A percentile compares a stretch with the other conserved stretches of the same genome.
These are phyloP conservation scores for Standfussiana lucernea DNA, from an alignment of 2,888 invertebrate species.

Conservation along the genomic window DNA sequence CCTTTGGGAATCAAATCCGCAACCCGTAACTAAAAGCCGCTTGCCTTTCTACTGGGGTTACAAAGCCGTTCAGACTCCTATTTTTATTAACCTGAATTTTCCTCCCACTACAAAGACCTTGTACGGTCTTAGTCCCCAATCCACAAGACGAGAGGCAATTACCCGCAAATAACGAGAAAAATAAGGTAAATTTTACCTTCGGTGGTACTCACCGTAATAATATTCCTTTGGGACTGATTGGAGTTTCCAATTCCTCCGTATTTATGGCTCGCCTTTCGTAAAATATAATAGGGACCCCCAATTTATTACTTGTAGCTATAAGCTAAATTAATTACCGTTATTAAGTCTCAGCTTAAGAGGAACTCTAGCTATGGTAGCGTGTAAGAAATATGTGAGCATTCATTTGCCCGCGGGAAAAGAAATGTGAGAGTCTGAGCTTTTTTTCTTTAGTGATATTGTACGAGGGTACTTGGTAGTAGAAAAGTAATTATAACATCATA, in stretches of 20 bases:
- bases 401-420: not conserved
- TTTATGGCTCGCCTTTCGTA: slow-evolving; percentile 35
- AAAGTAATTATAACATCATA: not conserved
- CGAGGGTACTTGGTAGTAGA: no score
- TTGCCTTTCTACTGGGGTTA: not conserved
- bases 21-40: not conserved
- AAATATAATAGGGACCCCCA: slow-evolving; percentile 23
- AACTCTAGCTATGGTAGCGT: slow-evolving; percentile 14
- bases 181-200: slow-evolving; percentile 36
- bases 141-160: slow-evolving; percentile 33
- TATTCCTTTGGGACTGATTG: slow-evolving; percentile 42
- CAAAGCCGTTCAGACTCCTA: not conserved
- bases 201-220: slow-evolving; percentile 6
- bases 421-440: not conserved
- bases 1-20: not conserved
- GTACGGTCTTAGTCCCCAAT: slow-evolving; percentile 18
- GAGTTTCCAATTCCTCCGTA: slow-evolving; percentile 16
- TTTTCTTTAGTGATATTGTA: not conserved
- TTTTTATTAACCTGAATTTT: slow-evolving; percentile 11
- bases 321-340: slow-evolving; percentile 46
- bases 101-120: not conserved
- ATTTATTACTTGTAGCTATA: slow-evolving; percentile 38
- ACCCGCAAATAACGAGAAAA: slow-evolving; percentile 40
- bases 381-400: slow-evolving; percentile 27
- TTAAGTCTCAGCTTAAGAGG: slow-evolving; percentile 19